Evolutionary conservation across 2,797 vertebrate genomes (phyloP).

Genomic region (Brachymystax lenok): DNA sequence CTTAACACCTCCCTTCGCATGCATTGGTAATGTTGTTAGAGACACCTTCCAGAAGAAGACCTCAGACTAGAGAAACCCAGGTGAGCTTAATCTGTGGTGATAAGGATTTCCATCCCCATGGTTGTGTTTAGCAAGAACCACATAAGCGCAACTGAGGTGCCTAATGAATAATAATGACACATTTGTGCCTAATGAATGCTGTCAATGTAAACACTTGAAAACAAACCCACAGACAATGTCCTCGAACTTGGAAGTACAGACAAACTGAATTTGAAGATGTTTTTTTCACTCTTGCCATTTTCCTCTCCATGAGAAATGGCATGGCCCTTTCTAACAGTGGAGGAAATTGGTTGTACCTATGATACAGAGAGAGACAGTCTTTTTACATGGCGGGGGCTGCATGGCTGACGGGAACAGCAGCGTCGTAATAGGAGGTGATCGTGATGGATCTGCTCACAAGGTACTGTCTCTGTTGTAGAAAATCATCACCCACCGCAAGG

Average conservation of each 20-base stretch:
- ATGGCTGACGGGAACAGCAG: neutral
- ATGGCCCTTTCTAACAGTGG: neutral
- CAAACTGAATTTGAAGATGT: neutral
- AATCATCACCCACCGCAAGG: neutral
- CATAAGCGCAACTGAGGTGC: no score
- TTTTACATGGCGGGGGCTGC: neutral
- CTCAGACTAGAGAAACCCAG: neutral
- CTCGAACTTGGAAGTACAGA: neutral
- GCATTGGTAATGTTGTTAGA: neutral
- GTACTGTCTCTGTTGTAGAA: conserved; percentile 12
- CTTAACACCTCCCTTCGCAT: neutral
- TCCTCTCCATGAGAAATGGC: neutral
- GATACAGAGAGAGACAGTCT: neutral
- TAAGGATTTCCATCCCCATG: neutral
- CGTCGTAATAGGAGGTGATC: neutral
- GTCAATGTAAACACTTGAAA: neutral
- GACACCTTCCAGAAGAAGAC: neutral
- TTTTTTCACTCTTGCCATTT: neutral
- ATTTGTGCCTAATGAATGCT: neutral
- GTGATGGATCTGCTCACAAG: conserved; percentile 14
- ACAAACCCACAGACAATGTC: neutral
- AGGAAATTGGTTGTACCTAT: neutral
- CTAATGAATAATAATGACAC: neutral
- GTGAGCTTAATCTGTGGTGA: neutral
- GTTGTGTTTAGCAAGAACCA: neutral